Evolutionary conservation across 2,797 vertebrate genomes (phyloP), one percentile per base, ranked within the genome.

Genomic region (Spinibarbus caldwelli): DNA sequence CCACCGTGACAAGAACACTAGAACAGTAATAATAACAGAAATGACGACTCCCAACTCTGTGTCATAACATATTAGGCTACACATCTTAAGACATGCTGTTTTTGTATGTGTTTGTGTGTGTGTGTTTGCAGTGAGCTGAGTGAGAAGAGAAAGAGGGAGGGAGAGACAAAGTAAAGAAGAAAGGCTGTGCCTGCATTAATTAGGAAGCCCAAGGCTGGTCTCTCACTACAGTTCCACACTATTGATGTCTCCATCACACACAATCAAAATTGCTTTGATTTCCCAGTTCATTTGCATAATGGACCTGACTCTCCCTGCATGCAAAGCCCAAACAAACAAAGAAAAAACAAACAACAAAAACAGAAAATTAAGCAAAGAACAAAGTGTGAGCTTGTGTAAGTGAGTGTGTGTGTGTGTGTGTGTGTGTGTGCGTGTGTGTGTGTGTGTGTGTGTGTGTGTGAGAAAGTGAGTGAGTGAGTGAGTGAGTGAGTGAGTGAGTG

Each of bases 41-140:
- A 68, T 78, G 36, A 84, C 45, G 49, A 78, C 75, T 47, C 36
- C 45, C 72, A 77, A 59, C 83, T 81, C 21, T 5, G 52, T 80
- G 78, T 68, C 78, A 78, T 66, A 76, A 45, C 82, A 45, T 43
- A 66, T 78, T 78, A 87, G 45, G 19, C 76, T 49, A 49, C 76
- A 52, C 19, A 64, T 76, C 17, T 52, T 77, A 71, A 38, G 41
- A 77, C 68, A 86, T 83, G 3, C 79, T 87, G 78, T 87, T 12
- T 47, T 78, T 90, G 83, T 67, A 79, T 26, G 79, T 89, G 84
- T 84, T 85, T 87, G 75, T 70, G 57, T 87, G 29, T 29, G 82
- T 89, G 85, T 85, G 86, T 87, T 64, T 88, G 62, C 26, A 47
- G 38, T 62, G 17, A 79, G 36, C 38, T 38, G 31, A 70, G 29